A percentile compares a stretch with the other conserved stretches of the same genome.
Conservation (phyloP, 1,140 invertebrate genomes). For the Xylocopa sonorina region DNA sequence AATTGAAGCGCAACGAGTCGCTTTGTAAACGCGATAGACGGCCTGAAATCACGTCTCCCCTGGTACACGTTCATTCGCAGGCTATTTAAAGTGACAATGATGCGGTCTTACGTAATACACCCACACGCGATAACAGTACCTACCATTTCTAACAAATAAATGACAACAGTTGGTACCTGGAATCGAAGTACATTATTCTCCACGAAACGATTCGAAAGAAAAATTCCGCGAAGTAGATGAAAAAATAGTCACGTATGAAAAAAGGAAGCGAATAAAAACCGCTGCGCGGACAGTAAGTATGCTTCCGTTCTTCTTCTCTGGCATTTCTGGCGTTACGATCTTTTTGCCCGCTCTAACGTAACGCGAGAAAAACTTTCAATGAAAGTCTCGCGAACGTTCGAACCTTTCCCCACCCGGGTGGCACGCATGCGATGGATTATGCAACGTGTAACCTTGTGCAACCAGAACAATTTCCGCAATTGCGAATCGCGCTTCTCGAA, state of each 20-base stretch:
- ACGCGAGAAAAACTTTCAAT: constrained; percentile 31
- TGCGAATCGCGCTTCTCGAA: constrained; percentile 30
- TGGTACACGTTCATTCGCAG: constrained; percentile 3
- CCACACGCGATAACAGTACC: not conserved
- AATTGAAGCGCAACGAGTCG: not conserved
- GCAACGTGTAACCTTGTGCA: constrained; percentile 52
- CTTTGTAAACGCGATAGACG: not conserved
- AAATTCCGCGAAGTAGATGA: not conserved
- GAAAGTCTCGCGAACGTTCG: constrained; percentile 41
- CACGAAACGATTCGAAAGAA: not conserved
- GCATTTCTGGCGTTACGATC: not conserved
- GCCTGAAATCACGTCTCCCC: not conserved
- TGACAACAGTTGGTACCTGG: not conserved
- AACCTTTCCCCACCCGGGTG: constrained; percentile 31
- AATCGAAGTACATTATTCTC: not conserved
- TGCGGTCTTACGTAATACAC: constrained; percentile 21
- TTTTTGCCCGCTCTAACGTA: not conserved
- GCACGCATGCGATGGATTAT: constrained; percentile 18
- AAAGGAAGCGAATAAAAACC: not conserved
- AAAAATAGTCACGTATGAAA: not conserved
- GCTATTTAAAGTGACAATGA: constrained; percentile 25
- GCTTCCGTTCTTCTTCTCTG: not conserved
- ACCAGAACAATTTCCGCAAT: constrained; percentile 61
- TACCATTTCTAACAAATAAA: constrained; percentile 1
- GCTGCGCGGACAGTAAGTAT: not conserved